A percentile compares a stretch with the other conserved stretches of the same genome.
These are phyloP conservation scores for Agelas oroides DNA, from an alignment of 37 sponge, comb jelly and placozoan species.

Conservation along the genomic window DNA sequence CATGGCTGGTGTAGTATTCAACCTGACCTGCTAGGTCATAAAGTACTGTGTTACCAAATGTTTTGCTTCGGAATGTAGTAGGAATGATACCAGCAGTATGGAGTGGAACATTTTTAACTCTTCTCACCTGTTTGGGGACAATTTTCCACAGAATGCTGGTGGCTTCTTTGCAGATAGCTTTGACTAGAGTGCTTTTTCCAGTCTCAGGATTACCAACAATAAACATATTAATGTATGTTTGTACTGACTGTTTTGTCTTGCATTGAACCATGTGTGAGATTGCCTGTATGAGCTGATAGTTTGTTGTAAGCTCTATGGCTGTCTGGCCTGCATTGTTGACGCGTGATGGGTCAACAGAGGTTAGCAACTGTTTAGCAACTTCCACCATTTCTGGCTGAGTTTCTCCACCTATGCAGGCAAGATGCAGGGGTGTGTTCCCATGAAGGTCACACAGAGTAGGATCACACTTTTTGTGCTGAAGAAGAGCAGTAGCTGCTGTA, in stretches of 20 bases:
- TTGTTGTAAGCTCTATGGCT: constrained; percentile 16
- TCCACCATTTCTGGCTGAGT: too few relatives aligned
- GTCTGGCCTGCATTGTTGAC: constrained; percentile 7
- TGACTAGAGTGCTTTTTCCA: constrained; percentile 53
- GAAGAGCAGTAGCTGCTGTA: not conserved
- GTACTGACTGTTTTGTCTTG: not conserved
- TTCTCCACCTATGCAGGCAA: not conserved
- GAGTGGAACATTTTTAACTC: not conserved
- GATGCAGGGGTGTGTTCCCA: constrained; percentile 7
- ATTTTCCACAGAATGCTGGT: too few relatives aligned
- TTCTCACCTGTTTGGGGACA: too few relatives aligned
- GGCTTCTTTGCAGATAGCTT: not conserved
- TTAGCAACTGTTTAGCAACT: not conserved
- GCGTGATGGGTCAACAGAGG: not conserved
- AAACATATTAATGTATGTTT: not conserved
- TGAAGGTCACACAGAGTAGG: not conserved
- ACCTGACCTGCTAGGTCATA: constrained; percentile 53
- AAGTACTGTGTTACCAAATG: constrained; percentile 30
- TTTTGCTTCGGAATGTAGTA: not conserved
- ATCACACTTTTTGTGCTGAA: not conserved
- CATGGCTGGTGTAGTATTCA: constrained; percentile 47
- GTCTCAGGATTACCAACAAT: constrained; percentile 27
- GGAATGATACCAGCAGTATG: constrained; percentile 53
- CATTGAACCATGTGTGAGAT: not conserved
- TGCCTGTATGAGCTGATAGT: not conserved